These are phyloP conservation scores for Cervus canadensis DNA, from an alignment of 2,113 vertebrate species.

Conservation along the genomic window DNA sequence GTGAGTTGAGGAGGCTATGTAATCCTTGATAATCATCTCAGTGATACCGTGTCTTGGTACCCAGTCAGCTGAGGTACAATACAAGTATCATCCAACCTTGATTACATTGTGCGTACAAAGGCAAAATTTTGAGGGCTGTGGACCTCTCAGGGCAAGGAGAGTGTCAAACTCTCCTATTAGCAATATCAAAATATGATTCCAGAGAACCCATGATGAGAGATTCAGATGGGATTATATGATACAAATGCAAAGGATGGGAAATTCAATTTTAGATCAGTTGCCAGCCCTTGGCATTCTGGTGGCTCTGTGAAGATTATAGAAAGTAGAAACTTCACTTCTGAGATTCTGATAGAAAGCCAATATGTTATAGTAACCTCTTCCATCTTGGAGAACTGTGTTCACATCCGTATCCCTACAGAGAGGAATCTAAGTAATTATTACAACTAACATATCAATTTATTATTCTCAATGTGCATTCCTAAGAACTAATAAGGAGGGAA, in stretches of 20 bases:
- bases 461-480: background rate
- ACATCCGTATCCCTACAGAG: background rate
- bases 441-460: background rate
- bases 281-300: background rate
- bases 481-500: background rate
- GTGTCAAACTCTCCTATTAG: background rate
- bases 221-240: background rate
- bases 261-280: background rate
- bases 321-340: background rate
- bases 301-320: background rate
- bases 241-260: background rate
- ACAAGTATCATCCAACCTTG: constrained; percentile 32
- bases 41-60: background rate
- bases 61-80: background rate
- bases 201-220: background rate
- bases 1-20: background rate
- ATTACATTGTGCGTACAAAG: background rate
- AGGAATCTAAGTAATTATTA: constrained; percentile 1
- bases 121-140: background rate
- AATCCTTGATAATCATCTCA: background rate
- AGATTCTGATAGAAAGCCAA: background rate
- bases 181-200: background rate
- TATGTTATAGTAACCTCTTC: background rate
- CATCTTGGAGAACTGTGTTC: background rate
- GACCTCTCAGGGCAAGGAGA: rapidly evolving